phyloP scores from a whole-genome alignment of 2,888 invertebrate species.

The Caenorhabditis sp. region DNA sequence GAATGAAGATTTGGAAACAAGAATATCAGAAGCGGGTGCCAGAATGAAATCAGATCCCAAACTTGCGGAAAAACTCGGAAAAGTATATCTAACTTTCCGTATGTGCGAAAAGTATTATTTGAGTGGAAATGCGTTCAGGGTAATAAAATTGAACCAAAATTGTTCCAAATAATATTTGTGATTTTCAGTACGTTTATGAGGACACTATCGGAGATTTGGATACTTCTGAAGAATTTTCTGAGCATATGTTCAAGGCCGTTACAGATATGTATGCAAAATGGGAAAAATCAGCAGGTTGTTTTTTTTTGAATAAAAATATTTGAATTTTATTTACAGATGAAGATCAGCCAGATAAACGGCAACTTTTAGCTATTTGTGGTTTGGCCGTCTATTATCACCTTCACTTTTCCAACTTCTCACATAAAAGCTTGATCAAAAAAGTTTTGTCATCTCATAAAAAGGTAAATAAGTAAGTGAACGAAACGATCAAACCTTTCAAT shows the following conservation, averaged over 20 bases:
- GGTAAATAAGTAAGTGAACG: constrained; percentile 14
- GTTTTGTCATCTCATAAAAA: constrained; percentile 47
- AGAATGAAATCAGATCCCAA: neutral
- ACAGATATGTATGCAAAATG: constrained; percentile 46
- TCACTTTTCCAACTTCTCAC: constrained; percentile 43
- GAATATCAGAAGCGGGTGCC: neutral
- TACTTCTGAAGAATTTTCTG: constrained; percentile 43
- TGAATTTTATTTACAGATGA: constrained; percentile 20
- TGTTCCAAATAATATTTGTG: neutral
- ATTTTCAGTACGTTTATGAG: constrained; percentile 37
- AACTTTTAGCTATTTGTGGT: constrained; percentile 42
- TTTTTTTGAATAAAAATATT: neutral
- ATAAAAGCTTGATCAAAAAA: constrained; percentile 41
- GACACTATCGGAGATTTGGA: constrained; percentile 44
- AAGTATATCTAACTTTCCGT: neutral
- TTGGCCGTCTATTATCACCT: constrained; percentile 57
- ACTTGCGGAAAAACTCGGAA: neutral
- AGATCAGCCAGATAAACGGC: constrained; percentile 55
- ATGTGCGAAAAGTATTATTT: neutral
- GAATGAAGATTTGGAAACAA: neutral
- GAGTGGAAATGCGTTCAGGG: constrained; percentile 24
- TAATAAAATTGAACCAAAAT: neutral
- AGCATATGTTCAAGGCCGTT: constrained; percentile 47
- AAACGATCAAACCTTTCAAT: constrained; percentile 10
- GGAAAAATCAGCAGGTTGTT: constrained; percentile 54